phyloP scores from a whole-genome alignment of 2,113 vertebrate species.

The Larimichthys crocea region DNA sequence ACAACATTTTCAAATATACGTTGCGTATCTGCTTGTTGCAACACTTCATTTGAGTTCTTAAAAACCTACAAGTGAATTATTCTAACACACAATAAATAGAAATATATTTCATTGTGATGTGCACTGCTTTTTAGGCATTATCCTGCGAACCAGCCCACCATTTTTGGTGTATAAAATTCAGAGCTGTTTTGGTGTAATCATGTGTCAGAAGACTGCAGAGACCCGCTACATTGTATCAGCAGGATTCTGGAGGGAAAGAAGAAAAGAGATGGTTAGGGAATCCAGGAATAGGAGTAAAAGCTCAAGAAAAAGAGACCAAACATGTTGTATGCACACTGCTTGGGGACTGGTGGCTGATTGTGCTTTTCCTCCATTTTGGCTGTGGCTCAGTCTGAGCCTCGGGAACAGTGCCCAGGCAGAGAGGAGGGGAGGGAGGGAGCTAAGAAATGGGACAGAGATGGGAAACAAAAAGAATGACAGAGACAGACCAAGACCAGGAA shows the following conservation, averaged over 20 bases:
- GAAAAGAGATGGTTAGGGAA: constrained; percentile 35
- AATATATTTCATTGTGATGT: constrained; percentile 2
- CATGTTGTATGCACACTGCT: constrained; percentile 67
- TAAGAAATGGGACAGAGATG: constrained; percentile 68
- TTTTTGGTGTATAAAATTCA: constrained; percentile 13
- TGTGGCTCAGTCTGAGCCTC: constrained; percentile 71
- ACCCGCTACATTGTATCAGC: constrained; percentile 41
- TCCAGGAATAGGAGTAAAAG: constrained; percentile 51
- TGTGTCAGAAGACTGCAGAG: constrained; percentile 26
- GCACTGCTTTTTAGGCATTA: constrained; percentile 2
- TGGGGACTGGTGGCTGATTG: constrained; percentile 77
- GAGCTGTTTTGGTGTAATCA: constrained; percentile 6
- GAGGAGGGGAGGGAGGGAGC: constrained; percentile 37
- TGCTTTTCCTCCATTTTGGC: constrained; percentile 83
- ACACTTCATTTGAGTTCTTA: background rate
- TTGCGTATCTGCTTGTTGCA: background rate
- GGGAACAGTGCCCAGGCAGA: constrained; percentile 77
- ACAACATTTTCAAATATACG: background rate
- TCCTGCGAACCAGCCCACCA: background rate
- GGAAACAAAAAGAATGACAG: constrained; percentile 74
- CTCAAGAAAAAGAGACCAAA: constrained; percentile 54
- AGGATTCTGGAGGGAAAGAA: constrained; percentile 31
- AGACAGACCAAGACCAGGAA: constrained; percentile 73
- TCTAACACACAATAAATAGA: background rate
- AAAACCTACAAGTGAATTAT: background rate